phyloP scores from a whole-genome alignment of 2,888 invertebrate species.

The Napeogenes sylphis region DNA sequence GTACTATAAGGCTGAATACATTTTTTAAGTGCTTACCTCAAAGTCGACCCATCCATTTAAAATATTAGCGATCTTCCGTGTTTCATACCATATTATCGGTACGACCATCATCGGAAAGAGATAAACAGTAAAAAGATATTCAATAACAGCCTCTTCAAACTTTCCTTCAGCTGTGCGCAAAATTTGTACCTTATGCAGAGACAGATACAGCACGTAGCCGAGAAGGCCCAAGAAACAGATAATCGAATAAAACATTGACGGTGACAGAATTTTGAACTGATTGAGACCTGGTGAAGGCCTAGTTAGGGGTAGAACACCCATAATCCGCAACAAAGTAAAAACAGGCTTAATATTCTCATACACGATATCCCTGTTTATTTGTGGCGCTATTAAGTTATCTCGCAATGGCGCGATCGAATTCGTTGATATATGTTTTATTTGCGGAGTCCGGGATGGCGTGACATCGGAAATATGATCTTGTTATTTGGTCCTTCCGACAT shows the following conservation, averaged over 20 bases:
- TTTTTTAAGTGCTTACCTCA: conserved; percentile 66
- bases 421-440: conserved; percentile 43
- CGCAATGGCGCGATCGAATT: conserved; percentile 57
- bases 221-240: conserved; percentile 68
- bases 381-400: conserved; percentile 53
- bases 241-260: conserved; percentile 79
- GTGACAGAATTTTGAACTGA: conserved; percentile 67
- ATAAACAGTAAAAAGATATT: conserved; percentile 85
- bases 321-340: conserved; percentile 61
- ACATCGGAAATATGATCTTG: conserved; percentile 62
- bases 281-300: conserved; percentile 69
- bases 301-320: conserved; percentile 81
- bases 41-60: conserved; percentile 82
- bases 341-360: conserved; percentile 72
- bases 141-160: conserved; percentile 86
- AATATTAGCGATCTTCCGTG: conserved; percentile 78
- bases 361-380: conserved; percentile 60
- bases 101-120: conserved; percentile 80
- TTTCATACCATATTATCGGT: conserved; percentile 83
- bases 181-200: conserved; percentile 79
- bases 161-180: conserved; percentile 80
- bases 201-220: conserved; percentile 79
- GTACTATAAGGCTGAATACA: neutral
- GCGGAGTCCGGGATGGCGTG: conserved; percentile 56
- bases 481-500: conserved; percentile 46